Evolutionary conservation across 2,113 vertebrate species (phyloP).

Genomic region (Macquaria australasica): DNA sequence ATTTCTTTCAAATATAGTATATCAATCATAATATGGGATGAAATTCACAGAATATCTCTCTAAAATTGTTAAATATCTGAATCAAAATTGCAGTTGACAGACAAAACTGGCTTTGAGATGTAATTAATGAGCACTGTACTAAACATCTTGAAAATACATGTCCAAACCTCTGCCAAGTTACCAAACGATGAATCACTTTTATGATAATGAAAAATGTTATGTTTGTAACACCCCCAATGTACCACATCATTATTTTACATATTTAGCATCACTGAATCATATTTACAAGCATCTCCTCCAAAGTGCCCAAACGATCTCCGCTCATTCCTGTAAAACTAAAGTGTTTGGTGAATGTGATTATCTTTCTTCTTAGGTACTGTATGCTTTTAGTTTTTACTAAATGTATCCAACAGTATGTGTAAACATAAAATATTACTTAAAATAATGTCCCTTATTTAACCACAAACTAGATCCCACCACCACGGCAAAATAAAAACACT

Average conservation of each 20-base stretch:
- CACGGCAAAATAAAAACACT: not conserved
- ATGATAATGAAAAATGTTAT: constrained; percentile 17
- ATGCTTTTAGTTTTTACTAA: not conserved
- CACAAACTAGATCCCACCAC: not conserved
- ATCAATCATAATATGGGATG: not conserved
- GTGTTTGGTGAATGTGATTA: not conserved
- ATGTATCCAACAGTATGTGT: not conserved
- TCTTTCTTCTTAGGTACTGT: not conserved
- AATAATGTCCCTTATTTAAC: too few species aligned
- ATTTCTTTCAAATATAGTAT: not conserved
- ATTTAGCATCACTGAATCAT: constrained; percentile 29
- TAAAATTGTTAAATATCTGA: not conserved
- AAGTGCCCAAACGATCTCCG: not conserved
- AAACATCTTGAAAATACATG: not conserved
- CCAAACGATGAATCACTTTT: constrained; percentile 6
- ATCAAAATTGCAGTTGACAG: not conserved
- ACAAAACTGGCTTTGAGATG: not conserved
- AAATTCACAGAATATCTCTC: not conserved
- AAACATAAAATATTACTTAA: not conserved
- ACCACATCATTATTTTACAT: constrained; percentile 23
- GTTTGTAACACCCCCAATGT: constrained; percentile 2
- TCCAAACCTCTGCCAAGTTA: not conserved
- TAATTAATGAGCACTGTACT: not conserved
- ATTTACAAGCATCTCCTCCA: not conserved
- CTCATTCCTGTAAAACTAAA: not conserved